A percentile compares a stretch with the other conserved stretches of the same genome.
phyloP scores from a whole-genome alignment of 1,140 invertebrate species.

The Drusus annulatus region DNA sequence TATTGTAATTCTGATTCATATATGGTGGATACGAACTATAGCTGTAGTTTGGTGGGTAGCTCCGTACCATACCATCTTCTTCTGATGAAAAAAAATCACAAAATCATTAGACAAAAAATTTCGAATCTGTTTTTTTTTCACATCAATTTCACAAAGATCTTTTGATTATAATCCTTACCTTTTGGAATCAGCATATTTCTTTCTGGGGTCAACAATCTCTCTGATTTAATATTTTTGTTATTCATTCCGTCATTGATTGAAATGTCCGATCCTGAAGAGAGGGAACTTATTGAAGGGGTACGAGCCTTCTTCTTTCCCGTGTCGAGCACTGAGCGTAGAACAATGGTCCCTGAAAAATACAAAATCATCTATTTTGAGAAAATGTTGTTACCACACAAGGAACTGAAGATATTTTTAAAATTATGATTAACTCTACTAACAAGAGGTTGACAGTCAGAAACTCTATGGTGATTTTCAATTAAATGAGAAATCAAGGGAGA shows the following conservation, averaged over 20 bases:
- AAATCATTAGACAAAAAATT: not conserved
- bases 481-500: no score
- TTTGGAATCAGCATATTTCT: constrained; percentile 63
- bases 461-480: no score
- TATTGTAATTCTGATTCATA: constrained; percentile 60
- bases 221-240: constrained; percentile 63
- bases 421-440: no score
- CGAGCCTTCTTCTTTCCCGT: constrained; percentile 65
- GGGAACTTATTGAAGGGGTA: constrained; percentile 65
- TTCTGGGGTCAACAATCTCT: constrained; percentile 63
- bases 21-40: constrained; percentile 61
- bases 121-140: no score
- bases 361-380: not conserved
- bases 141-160: constrained; percentile 16
- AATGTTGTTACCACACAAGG: not conserved
- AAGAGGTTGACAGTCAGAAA: no score
- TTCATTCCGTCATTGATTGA: constrained; percentile 57
- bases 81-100: constrained; percentile 53
- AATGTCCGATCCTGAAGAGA: constrained; percentile 63
- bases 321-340: constrained; percentile 66
- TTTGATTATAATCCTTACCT: constrained; percentile 48
- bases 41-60: constrained; percentile 62
- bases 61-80: constrained; percentile 54
- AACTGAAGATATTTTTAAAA: no score
- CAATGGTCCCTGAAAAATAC: constrained; percentile 60